Evolutionary conservation across 2,888 invertebrate species (phyloP).

Genomic region (Dryocosmus kuriphilus): DNA sequence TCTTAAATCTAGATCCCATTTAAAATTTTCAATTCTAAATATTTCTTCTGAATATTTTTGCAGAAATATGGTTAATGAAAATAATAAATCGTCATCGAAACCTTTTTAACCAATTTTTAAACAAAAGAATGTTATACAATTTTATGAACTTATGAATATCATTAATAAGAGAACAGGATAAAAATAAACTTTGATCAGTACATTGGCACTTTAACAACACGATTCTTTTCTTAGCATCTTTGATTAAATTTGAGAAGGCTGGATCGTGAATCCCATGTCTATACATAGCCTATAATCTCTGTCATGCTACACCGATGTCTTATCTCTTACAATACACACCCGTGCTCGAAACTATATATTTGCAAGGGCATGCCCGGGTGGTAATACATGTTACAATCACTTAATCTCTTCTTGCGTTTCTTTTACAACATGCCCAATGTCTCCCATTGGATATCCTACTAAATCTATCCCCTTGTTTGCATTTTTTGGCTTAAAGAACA

Average conservation of each 20-base stretch:
- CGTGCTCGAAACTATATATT: constrained; percentile 34
- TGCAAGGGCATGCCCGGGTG: constrained; percentile 20
- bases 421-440: neutral
- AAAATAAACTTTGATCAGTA: neutral
- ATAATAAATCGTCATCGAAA: too few species aligned
- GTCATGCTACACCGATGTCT: constrained; percentile 52
- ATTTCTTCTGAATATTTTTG: too few species aligned
- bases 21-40: too few species aligned
- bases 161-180: too few species aligned
- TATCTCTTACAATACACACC: constrained; percentile 44
- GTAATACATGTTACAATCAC: constrained; percentile 5
- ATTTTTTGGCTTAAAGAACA: neutral
- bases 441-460: neutral
- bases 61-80: too few species aligned
- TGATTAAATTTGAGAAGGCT: constrained; percentile 41
- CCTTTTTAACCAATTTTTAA: too few species aligned
- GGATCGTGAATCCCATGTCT: constrained; percentile 47
- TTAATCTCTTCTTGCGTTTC: constrained; percentile 13
- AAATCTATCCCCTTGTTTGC: neutral
- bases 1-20: too few species aligned
- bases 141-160: too few species aligned
- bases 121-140: too few species aligned
- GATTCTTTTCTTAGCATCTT: constrained; percentile 40
- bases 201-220: constrained; percentile 6
- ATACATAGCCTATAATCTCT: constrained; percentile 49